Conservation (phyloP, 30 jellyfish, hydroid and myxozoan genomes). For the Aurelia aurita region DNA sequence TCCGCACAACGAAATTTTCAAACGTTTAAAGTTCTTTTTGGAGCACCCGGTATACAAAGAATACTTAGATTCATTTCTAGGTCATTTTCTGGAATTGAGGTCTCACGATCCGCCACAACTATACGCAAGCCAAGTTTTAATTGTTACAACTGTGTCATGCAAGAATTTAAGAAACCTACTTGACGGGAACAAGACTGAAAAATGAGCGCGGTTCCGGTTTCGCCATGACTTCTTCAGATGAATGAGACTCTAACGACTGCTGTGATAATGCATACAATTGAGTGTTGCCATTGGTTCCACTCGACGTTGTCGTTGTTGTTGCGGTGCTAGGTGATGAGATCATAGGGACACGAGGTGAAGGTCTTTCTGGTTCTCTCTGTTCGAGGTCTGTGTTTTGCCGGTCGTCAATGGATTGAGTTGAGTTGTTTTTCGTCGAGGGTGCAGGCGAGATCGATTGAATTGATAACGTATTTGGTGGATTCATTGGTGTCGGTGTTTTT, state of each 20-base stretch:
- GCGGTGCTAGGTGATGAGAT: conserved; percentile 67
- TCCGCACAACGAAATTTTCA: too few species aligned
- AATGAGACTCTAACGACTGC: conserved; percentile 78
- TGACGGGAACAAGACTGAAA: conserved; percentile 82
- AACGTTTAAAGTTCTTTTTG: too few species aligned
- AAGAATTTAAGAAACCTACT: conserved; percentile 54
- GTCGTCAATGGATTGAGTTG: not conserved
- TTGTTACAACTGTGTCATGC: too few species aligned
- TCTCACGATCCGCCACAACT: too few species aligned
- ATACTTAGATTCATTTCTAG: too few species aligned
- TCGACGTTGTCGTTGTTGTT: conserved; percentile 50
- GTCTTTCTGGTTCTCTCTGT: not conserved
- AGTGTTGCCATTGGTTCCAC: conserved; percentile 29
- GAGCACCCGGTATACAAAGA: too few species aligned
- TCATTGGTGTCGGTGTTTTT: conserved; percentile 47
- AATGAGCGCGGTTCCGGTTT: conserved; percentile 68
- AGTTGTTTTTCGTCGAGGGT: not conserved
- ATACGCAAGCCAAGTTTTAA: too few species aligned
- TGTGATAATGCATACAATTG: conserved; percentile 57
- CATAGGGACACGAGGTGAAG: not conserved
- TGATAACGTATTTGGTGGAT: conserved; percentile 45
- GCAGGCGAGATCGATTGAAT: conserved; percentile 6
- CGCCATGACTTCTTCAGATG: conserved; percentile 55
- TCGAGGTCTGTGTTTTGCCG: not conserved
- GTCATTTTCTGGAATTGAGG: too few species aligned